Conservation (phyloP, 2,888 invertebrate species). For the Amiota mariae region DNA sequence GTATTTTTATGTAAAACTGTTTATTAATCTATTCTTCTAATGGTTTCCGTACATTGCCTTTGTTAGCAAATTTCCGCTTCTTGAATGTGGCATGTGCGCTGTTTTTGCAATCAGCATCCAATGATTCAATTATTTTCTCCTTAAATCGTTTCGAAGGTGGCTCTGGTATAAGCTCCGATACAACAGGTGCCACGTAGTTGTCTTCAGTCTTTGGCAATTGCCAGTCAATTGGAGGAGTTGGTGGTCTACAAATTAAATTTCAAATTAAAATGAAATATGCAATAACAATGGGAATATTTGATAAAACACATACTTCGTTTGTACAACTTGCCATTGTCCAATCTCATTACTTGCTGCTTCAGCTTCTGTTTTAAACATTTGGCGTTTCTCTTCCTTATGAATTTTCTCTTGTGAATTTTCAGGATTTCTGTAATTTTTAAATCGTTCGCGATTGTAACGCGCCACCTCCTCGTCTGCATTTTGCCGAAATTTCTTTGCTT, state of each 20-base stretch:
- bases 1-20: background rate
- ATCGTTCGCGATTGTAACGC: slow-evolving; percentile 71
- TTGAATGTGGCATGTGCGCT: slow-evolving; percentile 65
- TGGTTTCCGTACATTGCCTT: slow-evolving; percentile 68
- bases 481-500: slow-evolving; percentile 72
- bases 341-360: slow-evolving; percentile 79
- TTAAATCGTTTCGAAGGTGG: slow-evolving; percentile 72
- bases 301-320: slow-evolving; percentile 75
- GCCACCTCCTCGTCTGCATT: slow-evolving; percentile 75
- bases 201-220: slow-evolving; percentile 79
- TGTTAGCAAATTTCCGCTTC: slow-evolving; percentile 71
- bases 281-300: background rate
- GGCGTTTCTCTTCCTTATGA: slow-evolving; percentile 73
- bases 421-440: slow-evolving; percentile 63
- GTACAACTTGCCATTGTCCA: slow-evolving; percentile 84
- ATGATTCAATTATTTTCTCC: slow-evolving; percentile 66
- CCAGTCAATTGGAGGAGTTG: slow-evolving; percentile 76
- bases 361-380: slow-evolving; percentile 74
- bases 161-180: slow-evolving; percentile 56
- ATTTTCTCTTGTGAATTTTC: slow-evolving; percentile 64
- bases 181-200: slow-evolving; percentile 58
- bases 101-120: slow-evolving; percentile 53
- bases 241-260: slow-evolving; percentile 47
- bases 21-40: slow-evolving; percentile 54
- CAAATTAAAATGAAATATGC: background rate